Percentiles rank a stretch among this genome's conserved stretches.
These are phyloP conservation scores for Triops cancriformis DNA, from an alignment of 1,140 invertebrate genomes.

Conservation along the genomic window DNA sequence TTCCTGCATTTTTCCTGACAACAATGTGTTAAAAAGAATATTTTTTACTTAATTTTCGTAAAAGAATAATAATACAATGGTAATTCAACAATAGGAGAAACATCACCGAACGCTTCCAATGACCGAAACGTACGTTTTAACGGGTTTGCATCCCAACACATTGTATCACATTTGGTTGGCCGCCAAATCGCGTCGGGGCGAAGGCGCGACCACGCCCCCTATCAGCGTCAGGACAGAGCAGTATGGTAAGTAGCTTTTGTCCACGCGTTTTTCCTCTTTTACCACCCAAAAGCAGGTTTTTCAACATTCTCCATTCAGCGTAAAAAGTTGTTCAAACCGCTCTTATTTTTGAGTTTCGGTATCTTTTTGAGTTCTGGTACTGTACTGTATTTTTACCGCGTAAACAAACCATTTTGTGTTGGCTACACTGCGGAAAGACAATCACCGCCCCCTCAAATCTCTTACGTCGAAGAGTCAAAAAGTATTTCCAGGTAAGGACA, in stretches of 20 bases:
- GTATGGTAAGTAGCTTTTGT: slow-evolving; percentile 72
- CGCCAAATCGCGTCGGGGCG: slow-evolving; percentile 78
- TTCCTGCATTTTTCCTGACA: no score
- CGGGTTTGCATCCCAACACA: slow-evolving; percentile 85
- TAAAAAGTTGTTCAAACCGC: background rate
- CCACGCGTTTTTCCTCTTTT: background rate
- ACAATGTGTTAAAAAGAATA: no score
- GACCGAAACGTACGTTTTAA: slow-evolving; percentile 74
- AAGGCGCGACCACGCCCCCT: slow-evolving; percentile 88
- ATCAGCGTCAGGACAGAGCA: slow-evolving; percentile 88
- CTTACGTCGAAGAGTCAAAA: no score
- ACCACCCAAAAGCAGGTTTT: background rate
- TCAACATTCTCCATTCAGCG: background rate
- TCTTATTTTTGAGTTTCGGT: slow-evolving; percentile 25
- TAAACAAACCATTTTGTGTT: no score
- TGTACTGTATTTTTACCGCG: background rate
- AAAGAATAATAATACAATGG: background rate
- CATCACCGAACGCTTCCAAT: slow-evolving; percentile 62
- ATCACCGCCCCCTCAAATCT: no score
- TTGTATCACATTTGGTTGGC: slow-evolving; percentile 93
- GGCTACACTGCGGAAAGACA: no score
- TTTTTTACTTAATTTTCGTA: no score
- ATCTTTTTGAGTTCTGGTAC: slow-evolving; percentile 16
- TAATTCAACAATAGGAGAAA: slow-evolving; percentile 44
- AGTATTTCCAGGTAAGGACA: background rate